Conservation (phyloP, 2,888 invertebrate genomes). For the Lepetodrilus schrolli region DNA sequence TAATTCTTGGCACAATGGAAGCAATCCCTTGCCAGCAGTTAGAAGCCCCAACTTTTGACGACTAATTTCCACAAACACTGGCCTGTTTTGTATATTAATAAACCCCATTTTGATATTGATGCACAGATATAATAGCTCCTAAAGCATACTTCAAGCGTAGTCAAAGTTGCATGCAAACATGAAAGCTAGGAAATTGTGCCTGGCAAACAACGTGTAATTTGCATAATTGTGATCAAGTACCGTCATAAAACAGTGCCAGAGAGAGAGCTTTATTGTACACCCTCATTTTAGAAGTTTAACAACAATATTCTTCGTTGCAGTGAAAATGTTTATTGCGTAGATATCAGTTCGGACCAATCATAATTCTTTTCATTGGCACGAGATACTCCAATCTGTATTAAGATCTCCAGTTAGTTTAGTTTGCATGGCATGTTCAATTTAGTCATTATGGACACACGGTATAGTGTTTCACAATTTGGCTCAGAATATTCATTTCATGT, state of each 20-base stretch:
- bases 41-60: background rate
- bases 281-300: slow-evolving; percentile 18
- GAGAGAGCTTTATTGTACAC: background rate
- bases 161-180: slow-evolving; percentile 24
- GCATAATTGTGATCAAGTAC: slow-evolving; percentile 11
- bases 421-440: slow-evolving; percentile 21
- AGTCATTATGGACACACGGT: background rate
- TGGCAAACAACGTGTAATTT: slow-evolving; percentile 26
- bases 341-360: background rate
- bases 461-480: background rate
- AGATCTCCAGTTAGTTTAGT: slow-evolving; percentile 13
- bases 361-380: slow-evolving; percentile 1
- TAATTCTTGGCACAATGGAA: background rate
- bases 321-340: background rate
- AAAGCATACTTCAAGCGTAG: slow-evolving; percentile 2
- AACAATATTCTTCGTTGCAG: slow-evolving; percentile 13
- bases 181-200: slow-evolving; percentile 9
- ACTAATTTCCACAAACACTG: slow-evolving; percentile 2
- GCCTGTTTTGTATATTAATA: slow-evolving; percentile 8
- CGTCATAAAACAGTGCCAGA: background rate
- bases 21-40: background rate
- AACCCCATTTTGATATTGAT: slow-evolving; percentile 5
- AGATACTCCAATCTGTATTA: slow-evolving; percentile 7
- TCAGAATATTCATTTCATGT: slow-evolving; percentile 18
- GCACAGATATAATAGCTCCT: slow-evolving; percentile 10